Conservation (phyloP, 2,888 invertebrate genomes). For the Ophion costatus region DNA sequence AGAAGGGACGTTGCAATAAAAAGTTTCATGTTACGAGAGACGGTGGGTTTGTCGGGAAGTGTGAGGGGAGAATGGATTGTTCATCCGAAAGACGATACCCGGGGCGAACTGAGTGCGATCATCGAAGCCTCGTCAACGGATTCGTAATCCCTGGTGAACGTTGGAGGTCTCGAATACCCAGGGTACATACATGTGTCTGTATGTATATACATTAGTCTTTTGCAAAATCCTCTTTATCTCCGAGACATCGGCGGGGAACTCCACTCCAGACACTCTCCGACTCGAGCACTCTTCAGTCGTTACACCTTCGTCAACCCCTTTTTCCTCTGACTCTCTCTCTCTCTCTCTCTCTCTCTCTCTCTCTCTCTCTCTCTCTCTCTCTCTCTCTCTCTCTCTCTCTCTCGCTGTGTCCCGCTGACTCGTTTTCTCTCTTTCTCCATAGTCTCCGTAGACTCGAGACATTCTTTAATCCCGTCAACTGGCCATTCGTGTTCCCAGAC, state of each 20-base stretch:
- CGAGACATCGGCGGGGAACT: conserved; percentile 33
- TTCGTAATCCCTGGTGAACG: conserved; percentile 28
- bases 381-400: background rate
- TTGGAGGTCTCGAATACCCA: background rate
- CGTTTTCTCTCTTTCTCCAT: background rate
- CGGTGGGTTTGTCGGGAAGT: background rate
- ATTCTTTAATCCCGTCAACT: background rate
- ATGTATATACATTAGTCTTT: background rate
- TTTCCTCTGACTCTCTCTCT: conserved; percentile 2
- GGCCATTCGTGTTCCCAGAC: conserved; percentile 16
- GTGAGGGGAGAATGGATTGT: background rate
- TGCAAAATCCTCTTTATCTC: conserved; percentile 4
- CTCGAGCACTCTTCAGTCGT: conserved; percentile 51
- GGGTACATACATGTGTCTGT: background rate
- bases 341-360: conserved; percentile 2
- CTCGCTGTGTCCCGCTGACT: background rate
- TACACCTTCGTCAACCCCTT: conserved; percentile 10
- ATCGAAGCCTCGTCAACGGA: conserved; percentile 17
- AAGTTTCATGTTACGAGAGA: background rate
- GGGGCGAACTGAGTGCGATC: conserved; percentile 8
- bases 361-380: background rate
- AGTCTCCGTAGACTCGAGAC: conserved; percentile 7
- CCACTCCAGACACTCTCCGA: conserved; percentile 55
- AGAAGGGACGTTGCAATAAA: background rate
- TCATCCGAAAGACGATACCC: conserved; percentile 13